A percentile compares a stretch with the other conserved stretches of the same genome.
Evolutionary conservation across 2,888 invertebrate genomes (phyloP).

Genomic region (Orthosia gothica): DNA sequence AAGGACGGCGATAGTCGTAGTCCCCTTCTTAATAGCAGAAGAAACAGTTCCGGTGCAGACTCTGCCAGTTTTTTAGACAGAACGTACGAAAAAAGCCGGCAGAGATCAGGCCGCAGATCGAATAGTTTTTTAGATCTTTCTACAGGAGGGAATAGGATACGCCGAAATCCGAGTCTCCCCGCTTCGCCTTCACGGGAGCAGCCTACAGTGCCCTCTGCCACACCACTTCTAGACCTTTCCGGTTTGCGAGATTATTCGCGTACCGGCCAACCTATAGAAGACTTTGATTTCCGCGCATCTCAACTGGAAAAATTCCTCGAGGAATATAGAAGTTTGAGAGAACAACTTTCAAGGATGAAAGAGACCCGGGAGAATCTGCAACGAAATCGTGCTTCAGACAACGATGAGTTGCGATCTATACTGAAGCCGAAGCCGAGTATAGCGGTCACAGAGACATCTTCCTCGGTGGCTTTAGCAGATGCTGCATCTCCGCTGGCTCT

Average conservation of each 20-base stretch:
- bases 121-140: constrained; percentile 94
- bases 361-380: constrained; percentile 94
- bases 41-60: constrained; percentile 94
- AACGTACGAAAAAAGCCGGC: constrained; percentile 81
- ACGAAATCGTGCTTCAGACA: constrained; percentile 86
- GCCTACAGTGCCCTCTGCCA: constrained; percentile 89
- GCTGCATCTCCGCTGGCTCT: constrained; percentile 86
- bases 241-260: constrained; percentile 90
- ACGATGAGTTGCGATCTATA: constrained; percentile 90
- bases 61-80: constrained; percentile 89
- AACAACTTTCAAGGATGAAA: constrained; percentile 95
- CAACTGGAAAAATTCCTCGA: constrained; percentile 95
- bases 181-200: constrained; percentile 92
- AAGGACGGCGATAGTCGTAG: constrained; percentile 94
- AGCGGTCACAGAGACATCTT: constrained; percentile 88
- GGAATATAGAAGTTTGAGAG: constrained; percentile 95
- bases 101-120: constrained; percentile 90
- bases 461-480: constrained; percentile 85
- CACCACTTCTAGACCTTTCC: constrained; percentile 92
- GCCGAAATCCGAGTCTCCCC: constrained; percentile 92
- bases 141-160: constrained; percentile 85
- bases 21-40: constrained; percentile 94
- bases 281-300: constrained; percentile 95
- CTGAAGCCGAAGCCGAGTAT: constrained; percentile 91
- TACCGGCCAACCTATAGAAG: constrained; percentile 87